A percentile compares a stretch with the other conserved stretches of the same genome.
Conservation (phyloP, 2,888 invertebrate genomes). For the Drosophila demipolita region DNA sequence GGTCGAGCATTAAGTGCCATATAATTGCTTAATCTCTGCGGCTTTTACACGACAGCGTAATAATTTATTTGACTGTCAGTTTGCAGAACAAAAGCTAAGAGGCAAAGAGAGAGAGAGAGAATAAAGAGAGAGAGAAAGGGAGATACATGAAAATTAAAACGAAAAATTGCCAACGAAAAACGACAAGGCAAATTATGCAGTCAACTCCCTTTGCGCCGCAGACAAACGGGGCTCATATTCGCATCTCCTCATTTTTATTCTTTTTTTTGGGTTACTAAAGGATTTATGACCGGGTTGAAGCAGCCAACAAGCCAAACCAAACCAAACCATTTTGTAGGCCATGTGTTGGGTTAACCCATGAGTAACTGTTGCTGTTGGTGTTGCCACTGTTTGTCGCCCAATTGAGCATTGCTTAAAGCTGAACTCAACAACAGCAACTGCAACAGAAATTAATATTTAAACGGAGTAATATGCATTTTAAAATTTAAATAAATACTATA, state of each 20-base stretch:
- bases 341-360: constrained; percentile 40
- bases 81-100: constrained; percentile 39
- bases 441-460: background rate
- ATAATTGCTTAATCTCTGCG: constrained; percentile 82
- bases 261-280: constrained; percentile 62
- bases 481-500: background rate
- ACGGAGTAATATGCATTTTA: background rate
- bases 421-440: background rate
- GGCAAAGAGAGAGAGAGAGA: background rate
- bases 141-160: constrained; percentile 72
- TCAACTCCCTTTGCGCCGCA: constrained; percentile 61
- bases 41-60: constrained; percentile 81
- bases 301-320: constrained; percentile 12
- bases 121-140: background rate
- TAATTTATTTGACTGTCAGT: constrained; percentile 79
- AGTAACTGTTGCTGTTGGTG: constrained; percentile 33
- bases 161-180: constrained; percentile 62
- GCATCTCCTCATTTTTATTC: constrained; percentile 4
- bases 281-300: constrained; percentile 59
- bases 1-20: constrained; percentile 79
- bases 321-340: constrained; percentile 23
- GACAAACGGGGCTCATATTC: constrained; percentile 60
- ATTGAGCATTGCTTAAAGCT: constrained; percentile 33
- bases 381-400: constrained; percentile 20
- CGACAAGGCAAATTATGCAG: constrained; percentile 80